phyloP scores from a whole-genome alignment of 1,140 invertebrate species.

The Penaeus chinensis region DNA sequence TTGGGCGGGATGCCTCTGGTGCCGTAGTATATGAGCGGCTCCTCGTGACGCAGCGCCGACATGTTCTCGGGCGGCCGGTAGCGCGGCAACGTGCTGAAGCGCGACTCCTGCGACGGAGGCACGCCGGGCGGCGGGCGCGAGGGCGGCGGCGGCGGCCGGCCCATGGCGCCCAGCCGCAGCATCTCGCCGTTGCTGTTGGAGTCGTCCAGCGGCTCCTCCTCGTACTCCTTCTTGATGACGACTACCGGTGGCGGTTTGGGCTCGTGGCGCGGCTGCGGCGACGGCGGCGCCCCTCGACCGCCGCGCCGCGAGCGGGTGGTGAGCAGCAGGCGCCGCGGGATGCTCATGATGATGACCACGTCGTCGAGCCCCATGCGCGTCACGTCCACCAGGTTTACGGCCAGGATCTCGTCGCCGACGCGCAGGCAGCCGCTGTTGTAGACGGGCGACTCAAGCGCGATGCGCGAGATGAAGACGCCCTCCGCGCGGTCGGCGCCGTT shows the following conservation, averaged over 20 bases:
- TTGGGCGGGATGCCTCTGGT: constrained; percentile 69
- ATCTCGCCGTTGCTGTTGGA: constrained; percentile 66
- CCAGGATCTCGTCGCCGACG: constrained; percentile 98
- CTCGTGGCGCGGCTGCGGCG: constrained; percentile 78
- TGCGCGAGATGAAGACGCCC: constrained; percentile 98
- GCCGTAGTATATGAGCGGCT: constrained; percentile 85
- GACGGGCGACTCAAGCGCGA: constrained; percentile 95
- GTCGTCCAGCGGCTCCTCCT: constrained; percentile 85
- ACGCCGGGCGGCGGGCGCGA: constrained; percentile 63
- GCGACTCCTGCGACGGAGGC: constrained; percentile 53
- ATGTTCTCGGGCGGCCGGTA: constrained; percentile 59
- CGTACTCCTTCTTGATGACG: constrained; percentile 80
- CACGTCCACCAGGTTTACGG: constrained; percentile 97
- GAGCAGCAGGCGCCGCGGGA: constrained; percentile 92
- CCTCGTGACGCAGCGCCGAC: constrained; percentile 68
- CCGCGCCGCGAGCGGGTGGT: constrained; percentile 78
- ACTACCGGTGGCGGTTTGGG: constrained; percentile 92
- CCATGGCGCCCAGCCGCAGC: constrained; percentile 54
- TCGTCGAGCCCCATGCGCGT: constrained; percentile 97
- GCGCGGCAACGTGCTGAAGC: constrained; percentile 62
- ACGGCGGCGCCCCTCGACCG: constrained; percentile 71
- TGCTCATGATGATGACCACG: constrained; percentile 99
- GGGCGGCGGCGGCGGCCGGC: constrained; percentile 63
- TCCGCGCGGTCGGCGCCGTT: constrained; percentile 92
- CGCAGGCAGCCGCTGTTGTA: constrained; percentile 94